phyloP scores from a whole-genome alignment of 1,140 invertebrate species.

The Drosophila watanabei region DNA sequence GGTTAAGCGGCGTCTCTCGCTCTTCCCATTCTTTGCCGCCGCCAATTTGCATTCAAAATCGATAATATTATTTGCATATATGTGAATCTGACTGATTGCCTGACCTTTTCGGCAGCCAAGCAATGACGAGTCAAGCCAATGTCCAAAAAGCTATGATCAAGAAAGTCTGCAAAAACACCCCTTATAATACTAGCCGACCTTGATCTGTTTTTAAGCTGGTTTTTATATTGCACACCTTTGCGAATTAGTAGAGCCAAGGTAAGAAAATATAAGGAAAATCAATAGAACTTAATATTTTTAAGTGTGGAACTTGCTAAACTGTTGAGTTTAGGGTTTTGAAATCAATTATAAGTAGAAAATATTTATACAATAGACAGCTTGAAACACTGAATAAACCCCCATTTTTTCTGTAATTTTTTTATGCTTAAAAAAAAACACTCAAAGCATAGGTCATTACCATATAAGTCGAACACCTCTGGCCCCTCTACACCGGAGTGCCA shows the following conservation, averaged over 20 bases:
- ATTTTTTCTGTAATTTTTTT: not conserved
- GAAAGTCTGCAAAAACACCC: slow-evolving; percentile 5
- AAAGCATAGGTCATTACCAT: slow-evolving; percentile 28
- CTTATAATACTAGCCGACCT: not conserved
- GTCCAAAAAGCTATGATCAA: slow-evolving; percentile 1
- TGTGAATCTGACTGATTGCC: slow-evolving; percentile 34
- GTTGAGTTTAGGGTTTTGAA: not conserved
- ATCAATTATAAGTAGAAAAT: not conserved
- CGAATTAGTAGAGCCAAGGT: not conserved
- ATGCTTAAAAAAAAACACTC: not conserved
- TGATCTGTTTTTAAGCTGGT: slow-evolving; percentile 17
- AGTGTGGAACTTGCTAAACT: not conserved
- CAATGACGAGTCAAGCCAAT: slow-evolving; percentile 21
- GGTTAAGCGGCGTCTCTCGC: slow-evolving; percentile 64
- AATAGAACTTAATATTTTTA: too few relatives aligned
- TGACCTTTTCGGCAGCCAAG: slow-evolving; percentile 59
- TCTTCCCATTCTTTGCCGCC: slow-evolving; percentile 19
- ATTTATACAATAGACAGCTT: too few relatives aligned
- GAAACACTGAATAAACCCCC: too few relatives aligned
- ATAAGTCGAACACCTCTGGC: slow-evolving; percentile 14
- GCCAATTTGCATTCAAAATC: slow-evolving; percentile 71
- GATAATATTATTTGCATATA: slow-evolving; percentile 67
- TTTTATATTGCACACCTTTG: not conserved
- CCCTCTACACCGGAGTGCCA: too few relatives aligned
- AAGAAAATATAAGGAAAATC: not conserved